Base-by-base conservation (phyloP, 2,113 vertebrate genomes). In the Lagenorhynchus albirostris region DNA sequence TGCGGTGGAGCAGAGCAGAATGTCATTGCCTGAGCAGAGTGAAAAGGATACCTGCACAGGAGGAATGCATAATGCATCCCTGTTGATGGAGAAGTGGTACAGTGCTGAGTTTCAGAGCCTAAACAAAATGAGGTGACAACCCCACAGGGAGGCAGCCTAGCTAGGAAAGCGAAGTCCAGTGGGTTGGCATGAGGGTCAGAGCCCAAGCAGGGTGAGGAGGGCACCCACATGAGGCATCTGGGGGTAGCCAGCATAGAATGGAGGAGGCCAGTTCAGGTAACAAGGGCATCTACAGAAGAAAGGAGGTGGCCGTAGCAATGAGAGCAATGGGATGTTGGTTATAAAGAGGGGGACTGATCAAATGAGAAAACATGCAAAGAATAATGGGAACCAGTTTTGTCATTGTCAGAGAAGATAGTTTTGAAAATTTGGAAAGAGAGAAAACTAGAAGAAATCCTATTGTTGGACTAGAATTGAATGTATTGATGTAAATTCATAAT, bases 21-120 rank as follows among this genome's bases (percentile, higher is more conserved):
- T 11, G 3, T n/a, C 36, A 67, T 58, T 3, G 62, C 58, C 29
- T 26, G 3, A n/a, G 9, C 6, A 29, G 47, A 55, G 23, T n/a
- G n/a, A 63, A 41, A 6, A 47, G 5, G 33, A n/a, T 4, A 8
- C 15, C 10, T 47, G 12, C 10, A 12, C 3, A 50, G 73, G 18
- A 53, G 3, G 2, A 26, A n/a, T 0, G 29, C 9, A 5, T 7
- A 41, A 31, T 15, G 12, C 68, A 20, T 14, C 47, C 0, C 0
- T 12, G 71, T 3, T 53, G 31, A 9, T 0, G 29, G 23, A 21
- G 7, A 33, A 53, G 25, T 3, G 29, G 18, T n/a, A 10, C 20
- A 26, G 11, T 0, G 15, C n/a, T 63, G 47, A 18, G 26, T 41
- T 79, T 88, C 77, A 25, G 10, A 29, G 53, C 38, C 21, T 9